These are phyloP conservation scores for Argyresthia goedartella DNA, from an alignment of 2,888 invertebrate genomes.

Conservation along the genomic window DNA sequence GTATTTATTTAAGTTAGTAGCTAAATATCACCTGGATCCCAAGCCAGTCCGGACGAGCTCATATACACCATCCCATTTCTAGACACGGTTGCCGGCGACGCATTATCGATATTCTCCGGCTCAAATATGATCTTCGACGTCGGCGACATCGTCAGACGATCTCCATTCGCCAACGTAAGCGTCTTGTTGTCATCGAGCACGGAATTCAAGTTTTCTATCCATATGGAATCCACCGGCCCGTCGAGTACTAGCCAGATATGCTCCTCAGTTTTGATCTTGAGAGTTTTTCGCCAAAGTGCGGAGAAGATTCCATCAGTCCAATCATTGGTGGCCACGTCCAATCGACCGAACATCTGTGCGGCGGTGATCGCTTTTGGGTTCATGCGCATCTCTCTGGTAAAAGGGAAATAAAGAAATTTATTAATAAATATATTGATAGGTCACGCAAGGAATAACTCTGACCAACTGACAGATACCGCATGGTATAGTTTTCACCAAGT, in stretches of 20 bases:
- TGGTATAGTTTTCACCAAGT: too few relatives aligned
- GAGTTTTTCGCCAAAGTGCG: constrained; percentile 94
- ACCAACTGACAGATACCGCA: too few relatives aligned
- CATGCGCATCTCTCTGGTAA: constrained; percentile 92
- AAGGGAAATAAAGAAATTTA: neutral
- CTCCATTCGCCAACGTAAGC: constrained; percentile 94
- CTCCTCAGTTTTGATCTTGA: constrained; percentile 89
- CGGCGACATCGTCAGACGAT: constrained; percentile 93
- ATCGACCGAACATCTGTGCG: constrained; percentile 96
- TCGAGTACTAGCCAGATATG: constrained; percentile 95
- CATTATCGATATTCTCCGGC: constrained; percentile 97
- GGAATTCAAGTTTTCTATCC: constrained; percentile 98
- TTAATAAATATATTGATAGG: too few relatives aligned
- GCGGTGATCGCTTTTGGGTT: constrained; percentile 98
- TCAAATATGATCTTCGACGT: constrained; percentile 97
- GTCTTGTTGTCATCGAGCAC: constrained; percentile 97
- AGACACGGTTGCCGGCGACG: constrained; percentile 97
- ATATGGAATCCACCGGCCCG: constrained; percentile 97
- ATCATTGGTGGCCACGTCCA: constrained; percentile 97
- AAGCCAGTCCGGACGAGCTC: constrained; percentile 95
- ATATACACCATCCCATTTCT: constrained; percentile 96
- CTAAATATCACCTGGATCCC: constrained; percentile 77
- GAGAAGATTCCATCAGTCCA: constrained; percentile 99
- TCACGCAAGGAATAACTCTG: too few relatives aligned
- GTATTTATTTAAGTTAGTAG: too few relatives aligned